These are phyloP conservation scores for Pammene aurita DNA, from an alignment of 2,888 invertebrate species.

Conservation along the genomic window DNA sequence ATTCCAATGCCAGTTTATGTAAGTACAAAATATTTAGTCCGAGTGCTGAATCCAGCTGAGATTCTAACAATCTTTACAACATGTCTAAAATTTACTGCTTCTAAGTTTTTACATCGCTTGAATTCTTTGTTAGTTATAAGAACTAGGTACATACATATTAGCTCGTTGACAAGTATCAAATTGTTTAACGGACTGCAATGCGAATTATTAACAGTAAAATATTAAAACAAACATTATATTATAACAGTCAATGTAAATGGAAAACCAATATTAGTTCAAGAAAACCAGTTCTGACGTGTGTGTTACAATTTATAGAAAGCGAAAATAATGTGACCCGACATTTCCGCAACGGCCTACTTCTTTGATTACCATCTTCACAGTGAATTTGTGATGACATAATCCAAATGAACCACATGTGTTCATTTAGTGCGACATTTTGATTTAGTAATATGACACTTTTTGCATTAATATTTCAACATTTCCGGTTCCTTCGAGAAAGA, in stretches of 20 bases:
- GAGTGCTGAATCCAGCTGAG: neutral
- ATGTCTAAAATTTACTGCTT: neutral
- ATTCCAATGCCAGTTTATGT: slow-evolving; percentile 13
- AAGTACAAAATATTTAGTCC: neutral
- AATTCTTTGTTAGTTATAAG: neutral
- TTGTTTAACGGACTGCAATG: too few relatives aligned
- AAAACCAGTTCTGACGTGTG: slow-evolving; percentile 2
- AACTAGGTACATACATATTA: too few relatives aligned
- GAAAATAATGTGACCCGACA: slow-evolving; percentile 37
- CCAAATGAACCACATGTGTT: slow-evolving; percentile 24
- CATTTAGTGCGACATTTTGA: slow-evolving; percentile 2
- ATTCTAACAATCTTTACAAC: slow-evolving; percentile 8
- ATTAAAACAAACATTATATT: too few relatives aligned
- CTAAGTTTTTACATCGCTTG: neutral
- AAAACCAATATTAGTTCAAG: neutral
- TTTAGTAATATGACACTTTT: slow-evolving; percentile 7
- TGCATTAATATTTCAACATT: neutral
- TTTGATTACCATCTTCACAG: slow-evolving; percentile 38
- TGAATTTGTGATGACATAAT: slow-evolving; percentile 30
- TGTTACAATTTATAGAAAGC: slow-evolving; percentile 34
- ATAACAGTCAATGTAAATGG: too few relatives aligned
- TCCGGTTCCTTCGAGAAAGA: neutral
- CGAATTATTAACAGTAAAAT: too few relatives aligned
- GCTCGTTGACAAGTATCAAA: too few relatives aligned
- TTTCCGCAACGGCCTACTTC: slow-evolving; percentile 30